Conservation (phyloP, 2,113 vertebrate genomes). For the Planiliza haematocheilus region DNA sequence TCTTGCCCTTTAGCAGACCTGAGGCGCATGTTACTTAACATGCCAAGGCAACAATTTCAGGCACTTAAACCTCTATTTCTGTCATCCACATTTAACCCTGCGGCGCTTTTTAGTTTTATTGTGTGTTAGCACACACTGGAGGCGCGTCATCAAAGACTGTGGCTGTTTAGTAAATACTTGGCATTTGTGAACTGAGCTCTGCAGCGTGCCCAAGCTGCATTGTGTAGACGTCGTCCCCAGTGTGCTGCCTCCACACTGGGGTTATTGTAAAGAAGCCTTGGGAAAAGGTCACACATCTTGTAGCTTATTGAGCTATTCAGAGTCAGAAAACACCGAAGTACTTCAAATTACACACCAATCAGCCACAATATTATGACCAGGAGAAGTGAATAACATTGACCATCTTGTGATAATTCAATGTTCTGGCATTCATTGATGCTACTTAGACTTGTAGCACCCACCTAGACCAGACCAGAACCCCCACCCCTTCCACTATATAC, state of each 20-base stretch:
- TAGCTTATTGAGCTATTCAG: constrained; percentile 39
- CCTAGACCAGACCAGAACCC: too few species aligned
- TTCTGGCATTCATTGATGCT: too few species aligned
- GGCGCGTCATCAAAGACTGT: constrained; percentile 32
- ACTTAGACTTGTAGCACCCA: too few species aligned
- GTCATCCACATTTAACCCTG: neutral
- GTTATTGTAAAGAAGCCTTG: constrained; percentile 32
- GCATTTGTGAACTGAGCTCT: constrained; percentile 10
- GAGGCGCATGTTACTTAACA: constrained; percentile 22
- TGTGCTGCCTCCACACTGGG: constrained; percentile 45
- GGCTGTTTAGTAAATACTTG: constrained; percentile 47
- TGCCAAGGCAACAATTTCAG: constrained; percentile 24
- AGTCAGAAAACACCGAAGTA: neutral
- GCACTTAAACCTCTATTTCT: constrained; percentile 42
- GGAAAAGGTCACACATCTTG: constrained; percentile 52
- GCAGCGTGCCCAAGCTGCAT: constrained; percentile 28
- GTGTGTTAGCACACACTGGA: constrained; percentile 15
- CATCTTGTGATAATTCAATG: too few species aligned
- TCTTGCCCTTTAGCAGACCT: constrained; percentile 21
- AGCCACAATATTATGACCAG: too few species aligned
- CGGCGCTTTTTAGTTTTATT: constrained; percentile 27
- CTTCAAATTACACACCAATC: too few species aligned
- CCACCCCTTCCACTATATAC: too few species aligned
- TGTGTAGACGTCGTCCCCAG: constrained; percentile 33
- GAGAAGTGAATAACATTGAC: too few species aligned